Evolutionary conservation across 1,140 invertebrate species (phyloP), one percentile per base, ranked within the genome.

Genomic region (Odontomachus brunneus): DNA sequence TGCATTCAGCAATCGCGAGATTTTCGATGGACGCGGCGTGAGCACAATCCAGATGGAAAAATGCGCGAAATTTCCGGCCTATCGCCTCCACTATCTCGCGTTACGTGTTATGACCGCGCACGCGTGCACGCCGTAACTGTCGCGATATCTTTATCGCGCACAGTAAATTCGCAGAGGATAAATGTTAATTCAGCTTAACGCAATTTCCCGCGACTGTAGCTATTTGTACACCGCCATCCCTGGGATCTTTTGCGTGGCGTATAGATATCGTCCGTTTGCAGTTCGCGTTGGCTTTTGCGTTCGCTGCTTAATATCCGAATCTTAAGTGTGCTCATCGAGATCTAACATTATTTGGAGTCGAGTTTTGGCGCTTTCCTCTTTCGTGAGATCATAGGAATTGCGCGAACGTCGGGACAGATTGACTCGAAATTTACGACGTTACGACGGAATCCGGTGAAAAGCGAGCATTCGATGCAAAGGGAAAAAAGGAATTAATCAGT

Each of bases 401-500:
- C 29, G 29, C 19, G 48, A n/a, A 29, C 19, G 15, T 19, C 26
- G 4, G 14, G 0, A 48, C 3, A 9, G 9, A 3, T 11, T 19
- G 15, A 62, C 19, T 2, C 17, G 0, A 38, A 38, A 74, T 7
- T 14, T 12, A 65, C 17, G 19, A 62, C 15, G 9, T 69, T 9
- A 19, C 53, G 29, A 29, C 38, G 29, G 17, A 29, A 48, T 9
- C 3, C 24, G 49, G 33, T 66, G 69, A 48, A 78, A 67, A 26
- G 19, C n/a, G n/a, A 3, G 49, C 14, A 55, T 19, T 14, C 15
- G 33, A 29, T 24, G 17, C 29, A 66, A 19, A 67, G 48, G 65
- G 57, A 26, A 33, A 44, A 66, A 19, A 67, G 33, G 65, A 67
- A 44, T 69, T 55, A 69, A 69, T 80, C 75, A n/a, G 33, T 48